phyloP scores from a whole-genome alignment of 1,140 invertebrate genomes.

The Acyrthosiphon pisum region DNA sequence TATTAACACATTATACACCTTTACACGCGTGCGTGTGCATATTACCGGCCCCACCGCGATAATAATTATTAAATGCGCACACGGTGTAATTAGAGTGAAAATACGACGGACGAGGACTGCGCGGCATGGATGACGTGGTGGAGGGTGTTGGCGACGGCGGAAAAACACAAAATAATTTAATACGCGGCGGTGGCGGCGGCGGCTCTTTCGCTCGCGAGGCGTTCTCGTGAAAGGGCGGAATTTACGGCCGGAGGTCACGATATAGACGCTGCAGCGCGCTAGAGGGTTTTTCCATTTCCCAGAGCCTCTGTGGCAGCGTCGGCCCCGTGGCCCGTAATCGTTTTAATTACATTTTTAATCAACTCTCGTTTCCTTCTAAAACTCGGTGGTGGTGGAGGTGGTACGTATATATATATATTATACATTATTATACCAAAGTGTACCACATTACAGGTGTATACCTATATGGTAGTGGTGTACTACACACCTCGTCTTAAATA shows the following conservation, averaged over 20 bases:
- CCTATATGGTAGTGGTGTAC: not conserved
- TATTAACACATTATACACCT: not conserved
- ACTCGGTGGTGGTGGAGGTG: not conserved
- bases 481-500: not conserved
- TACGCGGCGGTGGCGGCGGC: not conserved
- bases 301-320: not conserved
- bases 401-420: not conserved
- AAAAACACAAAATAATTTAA: constrained; percentile 56
- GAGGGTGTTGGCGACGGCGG: not conserved
- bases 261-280: not conserved
- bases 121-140: not conserved
- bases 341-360: constrained; percentile 55
- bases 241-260: constrained; percentile 51
- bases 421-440: not conserved
- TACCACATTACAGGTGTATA: constrained; percentile 15
- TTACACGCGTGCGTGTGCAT: constrained; percentile 1
- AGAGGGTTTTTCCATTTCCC: constrained; percentile 24
- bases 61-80: constrained; percentile 43
- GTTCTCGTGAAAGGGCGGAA: constrained; percentile 41
- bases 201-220: constrained; percentile 11
- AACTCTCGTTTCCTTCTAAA: constrained; percentile 42
- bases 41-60: not conserved
- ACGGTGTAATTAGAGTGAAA: constrained; percentile 43
- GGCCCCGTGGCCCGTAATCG: constrained; percentile 23
- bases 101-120: not conserved